A percentile compares a stretch with the other conserved stretches of the same genome.
These are phyloP conservation scores for Agrochola lychnidis DNA, from an alignment of 2,888 invertebrate species.

Conservation along the genomic window DNA sequence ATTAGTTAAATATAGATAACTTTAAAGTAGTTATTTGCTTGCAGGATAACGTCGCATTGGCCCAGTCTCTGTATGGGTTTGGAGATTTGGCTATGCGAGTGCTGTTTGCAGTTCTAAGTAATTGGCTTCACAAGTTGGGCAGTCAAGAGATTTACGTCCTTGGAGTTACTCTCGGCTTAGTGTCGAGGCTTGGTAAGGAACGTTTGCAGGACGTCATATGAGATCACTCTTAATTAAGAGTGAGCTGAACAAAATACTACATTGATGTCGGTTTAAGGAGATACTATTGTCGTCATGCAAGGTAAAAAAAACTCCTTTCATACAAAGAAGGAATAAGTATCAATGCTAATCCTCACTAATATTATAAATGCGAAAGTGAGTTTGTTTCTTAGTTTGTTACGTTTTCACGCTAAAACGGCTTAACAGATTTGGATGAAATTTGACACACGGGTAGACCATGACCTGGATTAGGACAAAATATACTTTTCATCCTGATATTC, in stretches of 20 bases:
- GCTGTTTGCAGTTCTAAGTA: slow-evolving; percentile 89
- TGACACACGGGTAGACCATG: too few relatives aligned
- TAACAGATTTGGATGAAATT: too few relatives aligned
- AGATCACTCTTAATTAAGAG: background rate
- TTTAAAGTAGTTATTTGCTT: slow-evolving; percentile 58
- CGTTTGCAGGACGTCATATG: background rate
- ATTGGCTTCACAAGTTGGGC: slow-evolving; percentile 87
- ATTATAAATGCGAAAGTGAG: too few relatives aligned
- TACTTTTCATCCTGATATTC: too few relatives aligned
- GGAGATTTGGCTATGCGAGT: slow-evolving; percentile 92
- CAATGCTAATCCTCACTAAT: background rate
- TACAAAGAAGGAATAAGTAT: background rate
- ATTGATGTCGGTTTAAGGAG: background rate
- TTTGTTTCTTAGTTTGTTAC: too few relatives aligned
- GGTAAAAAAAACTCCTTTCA: background rate
- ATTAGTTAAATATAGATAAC: background rate
- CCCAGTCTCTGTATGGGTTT: slow-evolving; percentile 91
- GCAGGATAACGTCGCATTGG: slow-evolving; percentile 90
- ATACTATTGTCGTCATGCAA: background rate
- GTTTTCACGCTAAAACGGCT: too few relatives aligned
- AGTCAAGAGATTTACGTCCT: slow-evolving; percentile 91
- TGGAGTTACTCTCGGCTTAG: slow-evolving; percentile 87
- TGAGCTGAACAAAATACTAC: background rate
- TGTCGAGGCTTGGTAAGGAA: slow-evolving; percentile 91
- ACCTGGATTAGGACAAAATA: too few relatives aligned